A percentile compares a stretch with the other conserved stretches of the same genome.
phyloP scores from a whole-genome alignment of 2,113 vertebrate genomes.

The Potamarius usumacintae region DNA sequence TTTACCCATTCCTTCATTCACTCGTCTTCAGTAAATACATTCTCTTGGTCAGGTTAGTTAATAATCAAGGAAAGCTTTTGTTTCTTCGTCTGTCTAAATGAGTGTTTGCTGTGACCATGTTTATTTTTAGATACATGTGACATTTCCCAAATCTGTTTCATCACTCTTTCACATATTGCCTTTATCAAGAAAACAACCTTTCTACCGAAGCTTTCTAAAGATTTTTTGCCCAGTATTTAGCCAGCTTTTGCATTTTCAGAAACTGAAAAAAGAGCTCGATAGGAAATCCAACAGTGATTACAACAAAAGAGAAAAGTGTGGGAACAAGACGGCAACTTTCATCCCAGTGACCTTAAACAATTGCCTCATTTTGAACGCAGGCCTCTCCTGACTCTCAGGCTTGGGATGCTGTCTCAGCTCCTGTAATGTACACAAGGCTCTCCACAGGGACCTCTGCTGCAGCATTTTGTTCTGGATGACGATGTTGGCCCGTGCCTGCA shows the following conservation, averaged over 20 bases:
- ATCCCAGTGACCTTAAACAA: background rate
- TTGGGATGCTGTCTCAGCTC: constrained; percentile 27
- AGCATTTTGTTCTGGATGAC: constrained; percentile 29
- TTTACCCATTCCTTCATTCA: background rate
- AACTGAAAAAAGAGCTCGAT: background rate
- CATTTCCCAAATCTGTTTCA: background rate
- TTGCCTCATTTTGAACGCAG: background rate
- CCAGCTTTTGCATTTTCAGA: background rate
- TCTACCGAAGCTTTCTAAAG: background rate
- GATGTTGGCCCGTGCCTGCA: constrained; percentile 11
- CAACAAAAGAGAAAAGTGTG: constrained; percentile 5
- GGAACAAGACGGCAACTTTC: background rate
- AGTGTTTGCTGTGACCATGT: background rate
- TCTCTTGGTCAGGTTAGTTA: background rate
- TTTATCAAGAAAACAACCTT: background rate
- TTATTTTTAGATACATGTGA: background rate
- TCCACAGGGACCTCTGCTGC: constrained; percentile 37
- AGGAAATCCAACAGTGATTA: background rate
- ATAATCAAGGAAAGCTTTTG: background rate
- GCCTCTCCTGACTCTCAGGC: constrained; percentile 15
- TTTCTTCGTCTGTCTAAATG: background rate
- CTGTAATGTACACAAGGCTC: constrained; percentile 35
- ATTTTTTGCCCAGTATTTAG: background rate
- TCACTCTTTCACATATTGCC: background rate
- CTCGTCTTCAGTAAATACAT: background rate